Evolutionary conservation across 1,140 invertebrate genomes (phyloP).

Genomic region (Diploscapter pachys): DNA sequence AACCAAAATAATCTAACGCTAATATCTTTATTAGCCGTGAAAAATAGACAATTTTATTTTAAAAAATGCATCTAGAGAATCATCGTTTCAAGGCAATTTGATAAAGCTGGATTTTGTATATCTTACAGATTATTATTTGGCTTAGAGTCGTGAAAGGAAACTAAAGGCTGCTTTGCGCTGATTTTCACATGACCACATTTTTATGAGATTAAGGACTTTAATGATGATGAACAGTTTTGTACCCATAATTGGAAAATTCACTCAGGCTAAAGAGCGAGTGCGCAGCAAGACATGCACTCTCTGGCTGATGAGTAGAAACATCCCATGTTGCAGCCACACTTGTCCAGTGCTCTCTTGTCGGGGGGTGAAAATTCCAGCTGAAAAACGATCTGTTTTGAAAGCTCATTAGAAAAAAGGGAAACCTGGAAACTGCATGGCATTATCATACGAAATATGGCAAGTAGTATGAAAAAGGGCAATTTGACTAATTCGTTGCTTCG

Average conservation of each 20-base stretch:
- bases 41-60: too few species aligned
- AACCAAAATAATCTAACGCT: neutral
- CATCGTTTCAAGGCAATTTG: too few species aligned
- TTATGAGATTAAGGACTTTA: too few species aligned
- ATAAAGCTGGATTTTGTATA: too few species aligned
- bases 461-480: neutral
- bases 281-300: slow-evolving; percentile 50
- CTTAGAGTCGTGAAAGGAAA: too few species aligned
- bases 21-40: neutral
- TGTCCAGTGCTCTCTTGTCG: slow-evolving; percentile 46
- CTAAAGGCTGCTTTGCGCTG: too few species aligned
- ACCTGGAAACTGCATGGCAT: neutral
- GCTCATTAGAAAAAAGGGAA: neutral
- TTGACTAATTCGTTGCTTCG: neutral
- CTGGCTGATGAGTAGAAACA: slow-evolving; percentile 50
- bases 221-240: too few species aligned
- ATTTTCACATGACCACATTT: too few species aligned
- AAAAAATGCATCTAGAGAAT: too few species aligned
- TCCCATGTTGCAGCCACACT: slow-evolving; percentile 54
- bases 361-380: slow-evolving; percentile 1
- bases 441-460: too few species aligned
- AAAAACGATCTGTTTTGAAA: neutral
- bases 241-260: too few species aligned
- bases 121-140: too few species aligned
- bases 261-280: slow-evolving; percentile 41